Conservation (phyloP, 1,140 invertebrate genomes). For the Streblospio benedicti region DNA sequence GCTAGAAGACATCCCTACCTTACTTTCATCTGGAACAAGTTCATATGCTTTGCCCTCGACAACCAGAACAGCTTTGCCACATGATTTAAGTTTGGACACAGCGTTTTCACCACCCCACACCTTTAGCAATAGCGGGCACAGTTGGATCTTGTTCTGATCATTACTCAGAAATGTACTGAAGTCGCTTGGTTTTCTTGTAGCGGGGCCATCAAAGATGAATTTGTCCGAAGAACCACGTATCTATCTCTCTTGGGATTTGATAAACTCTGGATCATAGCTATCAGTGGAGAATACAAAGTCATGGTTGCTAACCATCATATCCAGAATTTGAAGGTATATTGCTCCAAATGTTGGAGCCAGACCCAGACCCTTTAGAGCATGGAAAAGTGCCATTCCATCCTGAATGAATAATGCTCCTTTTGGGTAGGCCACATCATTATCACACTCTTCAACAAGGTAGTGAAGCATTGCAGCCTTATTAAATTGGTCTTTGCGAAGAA, state of each 20-base stretch:
- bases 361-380: neutral
- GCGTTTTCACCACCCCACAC: neutral
- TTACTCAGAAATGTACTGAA: neutral
- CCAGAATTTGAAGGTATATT: neutral
- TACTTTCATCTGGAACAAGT: neutral
- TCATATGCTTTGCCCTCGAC: neutral
- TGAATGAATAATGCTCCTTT: neutral
- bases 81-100: neutral
- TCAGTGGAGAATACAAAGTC: neutral
- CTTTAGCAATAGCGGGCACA: neutral
- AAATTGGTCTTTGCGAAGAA: neutral
- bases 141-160: neutral
- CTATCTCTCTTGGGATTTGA: neutral
- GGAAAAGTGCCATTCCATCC: neutral
- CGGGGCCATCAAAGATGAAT: neutral
- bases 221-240: neutral
- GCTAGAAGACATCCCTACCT: too few species aligned
- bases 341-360: neutral
- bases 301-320: neutral
- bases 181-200: neutral
- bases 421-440: neutral
- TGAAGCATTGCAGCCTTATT: neutral
- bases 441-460: neutral
- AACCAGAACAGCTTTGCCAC: neutral
- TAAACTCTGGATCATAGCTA: neutral